Base-by-base conservation (phyloP, 2,888 invertebrate species). In the Rhaphigaster nebulosa region DNA sequence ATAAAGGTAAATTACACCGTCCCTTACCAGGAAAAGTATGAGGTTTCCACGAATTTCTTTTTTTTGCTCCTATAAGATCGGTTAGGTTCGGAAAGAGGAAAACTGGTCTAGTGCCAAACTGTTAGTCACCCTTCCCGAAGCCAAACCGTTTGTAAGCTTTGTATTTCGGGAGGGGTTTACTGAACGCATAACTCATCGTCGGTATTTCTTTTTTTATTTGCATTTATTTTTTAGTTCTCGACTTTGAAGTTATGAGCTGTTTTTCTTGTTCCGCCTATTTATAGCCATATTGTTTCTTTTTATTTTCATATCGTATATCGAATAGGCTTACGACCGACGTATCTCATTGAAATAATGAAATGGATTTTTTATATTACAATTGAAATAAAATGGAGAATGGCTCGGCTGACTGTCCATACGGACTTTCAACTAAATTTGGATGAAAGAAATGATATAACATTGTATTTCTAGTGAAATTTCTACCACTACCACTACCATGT, bases 101-200 rank as follows among this genome's bases (percentile, higher is more conserved):
- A 76, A 20, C 70, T 76, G 70, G 70, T 76, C 70, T 12, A 29
- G 18, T 76, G 70, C 70, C 70, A 76, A 76, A 38, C 70, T 20
- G 34, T 76, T 76, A 76, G 70, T 76, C 70, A 76, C 34, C 70
- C 70, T 38, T 38, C 8, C 34, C 70, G 34, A 76, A 76, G 34
- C 70, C 70, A 76, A 76, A 76, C 70, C 70, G 34, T 76, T 76
- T 76, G 70, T 76, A 76, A 76, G 34, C 70, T 76, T 76, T 76
- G 70, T 76, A 76, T 76, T 76, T 76, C 38, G 70, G 70, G 70
- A 76, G 70, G 34, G 38, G 70, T 76, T 76, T 76, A 76, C 70
- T 76, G 38, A 76, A 76, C 70, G 70, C 70, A 76, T 76, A 76
- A 76, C 70, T 76, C 70, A 76, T 76, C 34, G 29, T 76, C 38